These are phyloP conservation scores for Podotricha telesiphe DNA, from an alignment of 2,888 invertebrate species.

Conservation along the genomic window DNA sequence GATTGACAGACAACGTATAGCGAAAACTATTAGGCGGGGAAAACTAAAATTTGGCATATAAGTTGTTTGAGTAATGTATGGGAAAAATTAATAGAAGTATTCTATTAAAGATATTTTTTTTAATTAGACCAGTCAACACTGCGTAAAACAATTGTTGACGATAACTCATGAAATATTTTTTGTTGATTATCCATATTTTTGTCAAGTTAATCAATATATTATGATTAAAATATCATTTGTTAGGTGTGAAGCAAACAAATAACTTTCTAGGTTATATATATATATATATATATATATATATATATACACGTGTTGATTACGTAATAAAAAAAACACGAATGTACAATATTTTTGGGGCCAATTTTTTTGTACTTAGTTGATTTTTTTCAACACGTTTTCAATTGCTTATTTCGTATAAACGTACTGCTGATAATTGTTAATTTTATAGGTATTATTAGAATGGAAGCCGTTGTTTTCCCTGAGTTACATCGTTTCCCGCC, in stretches of 20 bases:
- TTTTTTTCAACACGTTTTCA: neutral
- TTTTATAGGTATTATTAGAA: no score
- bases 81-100: no score
- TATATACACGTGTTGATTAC: conserved; percentile 23
- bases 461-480: no score
- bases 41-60: no score
- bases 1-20: no score
- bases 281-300: no score
- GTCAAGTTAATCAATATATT: neutral
- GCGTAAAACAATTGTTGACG: neutral
- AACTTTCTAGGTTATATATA: conserved; percentile 9
- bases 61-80: no score
- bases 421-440: neutral
- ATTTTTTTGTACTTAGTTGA: neutral
- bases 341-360: conserved; percentile 3
- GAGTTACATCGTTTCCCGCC: no score
- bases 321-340: conserved; percentile 7
- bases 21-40: no score
- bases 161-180: conserved; percentile 2
- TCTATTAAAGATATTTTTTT: no score
- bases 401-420: neutral
- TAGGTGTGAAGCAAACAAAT: neutral
- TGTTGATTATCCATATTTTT: neutral
- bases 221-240: neutral
- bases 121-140: no score